Conservation (phyloP, 2,797 vertebrate genomes). For the Myripristis jacobus region DNA sequence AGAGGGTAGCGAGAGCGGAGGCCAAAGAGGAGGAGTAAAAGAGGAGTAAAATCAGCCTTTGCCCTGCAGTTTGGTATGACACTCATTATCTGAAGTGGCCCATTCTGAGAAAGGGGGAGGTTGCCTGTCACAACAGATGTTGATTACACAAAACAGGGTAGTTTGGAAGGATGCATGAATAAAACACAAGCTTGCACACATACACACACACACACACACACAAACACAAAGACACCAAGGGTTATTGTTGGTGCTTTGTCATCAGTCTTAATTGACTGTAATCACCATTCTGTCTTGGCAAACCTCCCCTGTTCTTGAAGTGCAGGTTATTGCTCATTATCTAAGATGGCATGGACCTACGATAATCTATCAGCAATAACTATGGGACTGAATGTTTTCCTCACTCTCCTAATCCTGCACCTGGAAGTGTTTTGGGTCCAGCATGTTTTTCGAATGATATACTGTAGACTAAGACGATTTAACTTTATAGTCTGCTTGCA, state of each 20-base stretch:
- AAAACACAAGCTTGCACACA: constrained; percentile 57
- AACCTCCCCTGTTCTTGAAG: constrained; percentile 78
- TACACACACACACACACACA: constrained; percentile 25
- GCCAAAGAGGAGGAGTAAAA: constrained; percentile 75
- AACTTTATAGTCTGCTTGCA: constrained; percentile 26
- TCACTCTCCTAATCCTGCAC: constrained; percentile 61
- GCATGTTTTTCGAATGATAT: constrained; percentile 41
- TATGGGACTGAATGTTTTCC: constrained; percentile 56
- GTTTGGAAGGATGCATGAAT: constrained; percentile 76
- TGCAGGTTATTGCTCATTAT: constrained; percentile 82
- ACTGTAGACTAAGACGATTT: constrained; percentile 31
- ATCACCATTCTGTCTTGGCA: constrained; percentile 79
- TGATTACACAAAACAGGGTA: constrained; percentile 83
- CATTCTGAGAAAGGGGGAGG: constrained; percentile 79
- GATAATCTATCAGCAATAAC: constrained; percentile 76
- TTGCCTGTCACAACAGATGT: constrained; percentile 81
- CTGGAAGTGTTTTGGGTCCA: constrained; percentile 61
- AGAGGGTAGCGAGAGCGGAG: constrained; percentile 69
- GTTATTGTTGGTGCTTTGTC: constrained; percentile 78
- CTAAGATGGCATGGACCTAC: constrained; percentile 70
- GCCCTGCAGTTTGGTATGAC: constrained; percentile 82
- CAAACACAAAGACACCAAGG: constrained; percentile 28
- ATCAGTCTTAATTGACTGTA: constrained; percentile 82
- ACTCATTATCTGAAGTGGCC: constrained; percentile 85
- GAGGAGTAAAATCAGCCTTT: constrained; percentile 80